A percentile compares a stretch with the other conserved stretches of the same genome.
Evolutionary conservation across 2,888 invertebrate species (phyloP).

Genomic region (Atrina japonica): DNA sequence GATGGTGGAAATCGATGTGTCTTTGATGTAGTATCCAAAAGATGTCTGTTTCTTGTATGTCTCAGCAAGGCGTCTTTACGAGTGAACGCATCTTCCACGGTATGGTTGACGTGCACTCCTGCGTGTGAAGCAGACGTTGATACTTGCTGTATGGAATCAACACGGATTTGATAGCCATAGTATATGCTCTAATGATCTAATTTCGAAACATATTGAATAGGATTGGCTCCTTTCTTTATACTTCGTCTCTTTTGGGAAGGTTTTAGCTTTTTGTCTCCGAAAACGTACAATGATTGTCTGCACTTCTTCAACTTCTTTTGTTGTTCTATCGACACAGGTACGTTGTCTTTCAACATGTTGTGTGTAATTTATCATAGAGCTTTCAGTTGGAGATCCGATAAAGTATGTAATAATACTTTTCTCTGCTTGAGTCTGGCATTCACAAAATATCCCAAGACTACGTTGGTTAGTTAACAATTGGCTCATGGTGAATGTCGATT

Average conservation of each 20-base stretch:
- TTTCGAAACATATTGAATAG: not conserved
- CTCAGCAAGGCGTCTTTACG: not conserved
- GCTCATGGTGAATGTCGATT: conserved; percentile 26
- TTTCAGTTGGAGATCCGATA: conserved; percentile 37
- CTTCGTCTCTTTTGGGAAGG: not conserved
- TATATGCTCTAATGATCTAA: not conserved
- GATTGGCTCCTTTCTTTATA: conserved; percentile 12
- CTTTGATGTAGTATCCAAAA: too few species aligned
- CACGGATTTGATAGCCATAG: conserved; percentile 10
- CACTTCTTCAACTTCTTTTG: conserved; percentile 4
- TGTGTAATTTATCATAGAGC: conserved; percentile 26
- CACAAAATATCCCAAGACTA: conserved; percentile 27
- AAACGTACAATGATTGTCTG: not conserved
- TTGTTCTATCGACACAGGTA: not conserved
- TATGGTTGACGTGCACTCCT: too few species aligned
- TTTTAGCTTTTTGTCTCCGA: conserved; percentile 7
- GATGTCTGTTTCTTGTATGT: not conserved
- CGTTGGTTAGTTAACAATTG: conserved; percentile 33
- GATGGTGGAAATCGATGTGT: not conserved
- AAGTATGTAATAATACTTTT: conserved; percentile 30
- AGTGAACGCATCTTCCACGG: not conserved
- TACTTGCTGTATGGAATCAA: conserved; percentile 22
- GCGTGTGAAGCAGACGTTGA: conserved; percentile 9
- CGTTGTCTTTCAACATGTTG: conserved; percentile 8
- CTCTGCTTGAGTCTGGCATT: conserved; percentile 30